These are phyloP conservation scores for Drosophila prolongata DNA, from an alignment of 2,888 invertebrate species.

Conservation along the genomic window DNA sequence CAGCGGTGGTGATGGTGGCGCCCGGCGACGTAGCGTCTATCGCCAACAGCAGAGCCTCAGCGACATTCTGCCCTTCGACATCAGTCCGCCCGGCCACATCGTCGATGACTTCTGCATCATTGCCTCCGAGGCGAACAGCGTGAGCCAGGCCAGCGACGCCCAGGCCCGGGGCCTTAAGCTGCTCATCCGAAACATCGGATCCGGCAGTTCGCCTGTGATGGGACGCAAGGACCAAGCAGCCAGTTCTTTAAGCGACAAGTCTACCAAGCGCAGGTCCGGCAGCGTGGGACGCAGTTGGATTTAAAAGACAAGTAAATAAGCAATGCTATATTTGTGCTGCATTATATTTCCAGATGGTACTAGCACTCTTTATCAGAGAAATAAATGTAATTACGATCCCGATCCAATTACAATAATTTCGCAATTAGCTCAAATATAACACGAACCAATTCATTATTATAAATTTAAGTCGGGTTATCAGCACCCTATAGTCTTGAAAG, in stretches of 20 bases:
- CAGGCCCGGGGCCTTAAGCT: conserved; percentile 92
- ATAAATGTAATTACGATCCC: no score
- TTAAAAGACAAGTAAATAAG: conserved; percentile 40
- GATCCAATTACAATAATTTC: no score
- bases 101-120: conserved; percentile 97
- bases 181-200: conserved; percentile 92
- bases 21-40: conserved; percentile 80
- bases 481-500: neutral
- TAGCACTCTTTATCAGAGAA: neutral
- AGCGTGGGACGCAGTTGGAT: conserved; percentile 84
- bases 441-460: no score
- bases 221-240: conserved; percentile 87
- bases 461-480: no score
- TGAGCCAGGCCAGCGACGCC: conserved; percentile 83
- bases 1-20: conserved; percentile 39
- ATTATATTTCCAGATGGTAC: neutral
- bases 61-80: conserved; percentile 88
- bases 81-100: conserved; percentile 91
- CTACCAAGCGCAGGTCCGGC: conserved; percentile 82
- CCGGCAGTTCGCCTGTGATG: conserved; percentile 91
- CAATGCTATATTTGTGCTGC: neutral
- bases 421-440: no score
- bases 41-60: conserved; percentile 86
- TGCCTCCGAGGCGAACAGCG: conserved; percentile 88
- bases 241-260: conserved; percentile 36